These are phyloP conservation scores for Triplophysa rosa DNA, from an alignment of 2,113 vertebrate species.

Conservation along the genomic window DNA sequence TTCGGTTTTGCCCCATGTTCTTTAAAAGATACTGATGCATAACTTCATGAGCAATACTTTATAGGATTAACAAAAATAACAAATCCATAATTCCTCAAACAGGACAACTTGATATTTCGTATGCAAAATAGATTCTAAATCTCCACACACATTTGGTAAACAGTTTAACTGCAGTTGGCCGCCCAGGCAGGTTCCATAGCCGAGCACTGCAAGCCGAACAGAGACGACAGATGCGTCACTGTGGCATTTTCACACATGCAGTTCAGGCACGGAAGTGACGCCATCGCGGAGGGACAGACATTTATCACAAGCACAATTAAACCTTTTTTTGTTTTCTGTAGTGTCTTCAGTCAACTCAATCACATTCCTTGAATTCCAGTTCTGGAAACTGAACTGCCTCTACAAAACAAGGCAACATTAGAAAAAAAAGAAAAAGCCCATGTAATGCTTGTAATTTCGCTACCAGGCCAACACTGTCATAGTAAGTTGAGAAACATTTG, in stretches of 20 bases:
- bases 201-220: slow-evolving; percentile 50
- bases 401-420: slow-evolving; percentile 30
- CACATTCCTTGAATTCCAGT: slow-evolving; percentile 57
- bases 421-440: slow-evolving; percentile 18
- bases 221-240: slow-evolving; percentile 53
- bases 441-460: slow-evolving; percentile 19
- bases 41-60: slow-evolving; percentile 38
- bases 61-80: slow-evolving; percentile 31
- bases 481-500: slow-evolving; percentile 5
- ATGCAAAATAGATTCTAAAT: slow-evolving; percentile 47
- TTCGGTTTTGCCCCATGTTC: slow-evolving; percentile 53
- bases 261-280: slow-evolving; percentile 69
- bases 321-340: slow-evolving; percentile 55
- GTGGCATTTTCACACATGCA: slow-evolving; percentile 61
- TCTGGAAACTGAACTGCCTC: slow-evolving; percentile 22
- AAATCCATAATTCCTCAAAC: slow-evolving; percentile 45
- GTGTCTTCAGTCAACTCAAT: slow-evolving; percentile 62
- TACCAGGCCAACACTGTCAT: slow-evolving; percentile 10
- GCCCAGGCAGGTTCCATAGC: slow-evolving; percentile 58
- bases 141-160: slow-evolving; percentile 59
- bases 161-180: slow-evolving; percentile 38
- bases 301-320: slow-evolving; percentile 57
- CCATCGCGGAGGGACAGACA: slow-evolving; percentile 61
- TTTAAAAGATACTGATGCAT: slow-evolving; percentile 54
- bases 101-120: slow-evolving; percentile 48